phyloP scores from a whole-genome alignment of 2,113 vertebrate species.

The Cryptotis parvus region DNA sequence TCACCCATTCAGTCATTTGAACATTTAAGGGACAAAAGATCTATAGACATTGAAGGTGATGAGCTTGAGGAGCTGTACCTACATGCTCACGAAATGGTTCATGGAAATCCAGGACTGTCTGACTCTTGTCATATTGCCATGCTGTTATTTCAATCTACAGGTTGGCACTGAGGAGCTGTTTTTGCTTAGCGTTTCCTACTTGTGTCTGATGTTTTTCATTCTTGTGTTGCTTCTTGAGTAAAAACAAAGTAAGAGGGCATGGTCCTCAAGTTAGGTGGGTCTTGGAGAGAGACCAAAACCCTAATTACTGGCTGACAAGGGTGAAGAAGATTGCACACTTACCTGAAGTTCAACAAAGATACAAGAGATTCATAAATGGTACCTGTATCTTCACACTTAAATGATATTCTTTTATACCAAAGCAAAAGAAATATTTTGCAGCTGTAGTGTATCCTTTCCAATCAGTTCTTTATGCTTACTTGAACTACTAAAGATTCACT shows the following conservation, averaged over 20 bases:
- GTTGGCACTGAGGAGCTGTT: background rate
- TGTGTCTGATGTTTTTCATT: constrained; percentile 20
- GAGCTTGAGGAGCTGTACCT: background rate
- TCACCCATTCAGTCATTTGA: constrained; percentile 35
- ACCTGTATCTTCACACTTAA: background rate
- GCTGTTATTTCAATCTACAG: background rate
- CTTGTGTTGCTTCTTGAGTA: too few species aligned
- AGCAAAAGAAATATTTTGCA: constrained; percentile 7
- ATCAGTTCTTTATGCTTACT: background rate
- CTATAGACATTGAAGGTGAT: constrained; percentile 16
- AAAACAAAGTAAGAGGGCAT: too few species aligned
- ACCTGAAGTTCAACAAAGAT: background rate
- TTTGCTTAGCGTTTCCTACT: constrained; percentile 29
- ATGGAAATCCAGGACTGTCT: constrained; percentile 2
- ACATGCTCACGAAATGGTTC: background rate
- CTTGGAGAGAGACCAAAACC: background rate
- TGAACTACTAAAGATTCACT: background rate
- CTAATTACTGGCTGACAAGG: background rate
- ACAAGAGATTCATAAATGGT: background rate
- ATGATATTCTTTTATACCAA: background rate
- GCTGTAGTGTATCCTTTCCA: constrained; percentile 30
- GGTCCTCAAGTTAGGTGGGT: background rate
- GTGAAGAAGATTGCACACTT: background rate
- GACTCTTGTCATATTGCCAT: background rate
- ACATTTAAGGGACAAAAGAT: constrained; percentile 31